Percentiles rank a stretch among this genome's conserved stretches.
Conservation (phyloP, 1,140 invertebrate species). For the Zaprionus africanus region DNA sequence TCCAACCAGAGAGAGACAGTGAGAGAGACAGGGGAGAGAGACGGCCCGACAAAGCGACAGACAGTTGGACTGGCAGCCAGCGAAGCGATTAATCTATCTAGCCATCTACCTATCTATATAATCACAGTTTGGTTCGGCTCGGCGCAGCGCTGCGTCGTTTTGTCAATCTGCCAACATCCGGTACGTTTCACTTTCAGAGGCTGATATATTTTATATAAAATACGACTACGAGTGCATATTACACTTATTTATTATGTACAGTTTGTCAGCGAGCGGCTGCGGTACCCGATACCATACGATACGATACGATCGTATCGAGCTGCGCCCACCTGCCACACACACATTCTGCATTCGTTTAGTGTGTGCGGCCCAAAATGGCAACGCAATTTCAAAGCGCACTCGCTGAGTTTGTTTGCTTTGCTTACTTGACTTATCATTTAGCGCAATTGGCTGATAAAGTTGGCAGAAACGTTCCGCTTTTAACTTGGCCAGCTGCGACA, state of each 20-base stretch:
- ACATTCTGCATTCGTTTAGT: constrained; percentile 49
- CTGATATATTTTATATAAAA: constrained; percentile 77
- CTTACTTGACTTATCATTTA: constrained; percentile 66
- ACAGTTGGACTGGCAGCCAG: constrained; percentile 51
- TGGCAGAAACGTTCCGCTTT: constrained; percentile 57
- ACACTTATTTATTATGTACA: constrained; percentile 78
- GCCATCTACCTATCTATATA: constrained; percentile 31
- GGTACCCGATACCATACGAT: constrained; percentile 1
- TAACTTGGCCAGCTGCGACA: constrained; percentile 46
- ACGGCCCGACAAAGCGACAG: constrained; percentile 16
- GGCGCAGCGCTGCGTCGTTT: constrained; percentile 45
- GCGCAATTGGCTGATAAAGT: constrained; percentile 34
- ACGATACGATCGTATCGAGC: constrained; percentile 31
- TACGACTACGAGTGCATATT: constrained; percentile 36
- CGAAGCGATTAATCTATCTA: constrained; percentile 66
- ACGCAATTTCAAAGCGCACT: constrained; percentile 74
- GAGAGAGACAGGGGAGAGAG: constrained; percentile 1
- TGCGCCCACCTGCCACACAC: constrained; percentile 69
- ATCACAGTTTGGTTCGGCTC: constrained; percentile 48
- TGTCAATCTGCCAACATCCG: constrained; percentile 78
- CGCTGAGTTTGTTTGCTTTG: constrained; percentile 36
- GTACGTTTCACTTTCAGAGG: constrained; percentile 76
- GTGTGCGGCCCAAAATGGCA: constrained; percentile 63
- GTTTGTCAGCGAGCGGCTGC: constrained; percentile 67
- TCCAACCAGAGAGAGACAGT: constrained; percentile 63